Evolutionary conservation across 2,888 invertebrate species (phyloP).

Genomic region (Ennomos fuscantarius): DNA sequence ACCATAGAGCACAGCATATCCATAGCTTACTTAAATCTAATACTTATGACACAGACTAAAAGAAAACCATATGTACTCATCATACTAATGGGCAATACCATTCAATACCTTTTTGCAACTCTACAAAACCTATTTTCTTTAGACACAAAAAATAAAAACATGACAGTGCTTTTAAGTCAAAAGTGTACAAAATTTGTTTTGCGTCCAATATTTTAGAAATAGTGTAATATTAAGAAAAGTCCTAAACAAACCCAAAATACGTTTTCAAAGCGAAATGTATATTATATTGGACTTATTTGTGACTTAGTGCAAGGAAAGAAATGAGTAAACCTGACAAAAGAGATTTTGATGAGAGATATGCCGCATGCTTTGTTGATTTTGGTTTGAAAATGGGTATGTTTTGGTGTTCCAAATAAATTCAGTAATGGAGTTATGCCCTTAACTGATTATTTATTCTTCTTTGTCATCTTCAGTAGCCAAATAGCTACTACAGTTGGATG

Average conservation of each 20-base stretch:
- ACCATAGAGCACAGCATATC: too few relatives aligned
- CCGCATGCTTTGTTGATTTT: constrained; percentile 75
- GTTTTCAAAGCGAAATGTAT: constrained; percentile 43
- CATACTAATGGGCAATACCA: too few relatives aligned
- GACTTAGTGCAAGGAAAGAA: constrained; percentile 51
- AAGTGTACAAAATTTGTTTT: constrained; percentile 32
- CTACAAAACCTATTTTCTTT: constrained; percentile 3
- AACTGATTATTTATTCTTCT: too few relatives aligned
- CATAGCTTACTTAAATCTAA: too few relatives aligned
- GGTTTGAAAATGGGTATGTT: constrained; percentile 69
- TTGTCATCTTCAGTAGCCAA: too few relatives aligned
- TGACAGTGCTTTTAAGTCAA: constrained; percentile 26
- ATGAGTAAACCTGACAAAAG: constrained; percentile 68
- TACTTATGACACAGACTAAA: too few relatives aligned
- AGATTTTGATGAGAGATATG: constrained; percentile 73
- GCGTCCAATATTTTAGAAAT: constrained; percentile 24
- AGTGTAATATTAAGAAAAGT: constrained; percentile 18
- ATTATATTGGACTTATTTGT: constrained; percentile 34
- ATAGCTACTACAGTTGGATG: too few relatives aligned
- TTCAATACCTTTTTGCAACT: constrained; percentile 10
- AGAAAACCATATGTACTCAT: too few relatives aligned
- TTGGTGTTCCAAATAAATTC: too few relatives aligned
- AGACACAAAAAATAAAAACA: constrained; percentile 26
- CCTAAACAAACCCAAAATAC: constrained; percentile 19
- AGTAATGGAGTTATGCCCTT: too few relatives aligned